Conservation (phyloP, 2,797 vertebrate species). For the Aphelocoma californica region DNA sequence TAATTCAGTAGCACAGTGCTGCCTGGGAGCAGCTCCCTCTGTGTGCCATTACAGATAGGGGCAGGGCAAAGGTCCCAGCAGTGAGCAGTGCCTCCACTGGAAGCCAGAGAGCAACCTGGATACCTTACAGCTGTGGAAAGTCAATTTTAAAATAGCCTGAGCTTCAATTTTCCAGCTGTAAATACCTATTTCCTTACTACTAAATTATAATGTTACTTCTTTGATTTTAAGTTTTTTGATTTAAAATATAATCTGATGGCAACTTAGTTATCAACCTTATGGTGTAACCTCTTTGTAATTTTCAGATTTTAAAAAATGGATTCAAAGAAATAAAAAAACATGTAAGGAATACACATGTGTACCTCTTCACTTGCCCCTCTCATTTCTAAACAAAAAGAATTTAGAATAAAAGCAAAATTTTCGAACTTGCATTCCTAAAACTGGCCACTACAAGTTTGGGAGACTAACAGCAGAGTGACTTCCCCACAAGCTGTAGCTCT, state of each 20-base stretch:
- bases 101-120: neutral
- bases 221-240: neutral
- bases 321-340: neutral
- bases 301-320: neutral
- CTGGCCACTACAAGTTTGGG: neutral
- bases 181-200: neutral
- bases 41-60: neutral
- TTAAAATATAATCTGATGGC: neutral
- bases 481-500: neutral
- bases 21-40: neutral
- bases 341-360: accelerated
- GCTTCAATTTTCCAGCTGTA: neutral
- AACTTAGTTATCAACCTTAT: neutral
- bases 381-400: neutral
- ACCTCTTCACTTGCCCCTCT: neutral
- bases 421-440: neutral
- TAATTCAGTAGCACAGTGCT: neutral
- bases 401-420: neutral
- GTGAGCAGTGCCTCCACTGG: neutral
- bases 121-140: neutral
- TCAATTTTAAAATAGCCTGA: neutral
- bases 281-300: neutral
- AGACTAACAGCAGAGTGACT: neutral
- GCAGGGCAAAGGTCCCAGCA: neutral
- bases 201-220: neutral